phyloP scores from a whole-genome alignment of 2,113 vertebrate species.

The Piprites chloris region DNA sequence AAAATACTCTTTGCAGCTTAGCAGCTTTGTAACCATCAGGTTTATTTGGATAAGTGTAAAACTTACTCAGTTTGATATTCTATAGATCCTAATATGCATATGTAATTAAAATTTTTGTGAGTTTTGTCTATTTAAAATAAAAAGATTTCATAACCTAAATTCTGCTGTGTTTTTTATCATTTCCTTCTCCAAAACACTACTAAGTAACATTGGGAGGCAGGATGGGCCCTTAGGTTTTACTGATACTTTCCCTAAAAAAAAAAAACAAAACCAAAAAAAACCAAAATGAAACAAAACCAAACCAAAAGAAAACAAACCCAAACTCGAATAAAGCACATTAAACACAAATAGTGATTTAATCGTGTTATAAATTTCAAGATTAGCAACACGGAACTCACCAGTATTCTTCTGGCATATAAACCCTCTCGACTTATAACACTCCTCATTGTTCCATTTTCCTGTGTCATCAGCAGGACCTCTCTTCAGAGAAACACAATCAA shows the following conservation, averaged over 20 bases:
- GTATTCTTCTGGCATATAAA: slow-evolving; percentile 54
- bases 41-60: background rate
- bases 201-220: background rate
- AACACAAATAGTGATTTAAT: background rate
- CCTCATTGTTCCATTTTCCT: slow-evolving; percentile 29
- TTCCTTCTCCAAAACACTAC: background rate
- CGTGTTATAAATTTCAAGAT: background rate
- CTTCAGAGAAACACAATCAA: slow-evolving; percentile 42
- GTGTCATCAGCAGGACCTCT: background rate
- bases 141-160: background rate
- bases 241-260: background rate
- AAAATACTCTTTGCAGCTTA: background rate
- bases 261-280: background rate
- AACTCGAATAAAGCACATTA: background rate
- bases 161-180: background rate
- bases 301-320: background rate
- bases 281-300: background rate
- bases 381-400: background rate
- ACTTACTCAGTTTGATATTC: background rate
- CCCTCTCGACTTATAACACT: background rate
- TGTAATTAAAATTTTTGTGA: background rate
- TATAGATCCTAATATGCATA: background rate
- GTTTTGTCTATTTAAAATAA: background rate
- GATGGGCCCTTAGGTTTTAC: background rate
- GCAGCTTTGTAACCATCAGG: background rate